Conservation (phyloP, 1,140 invertebrate genomes). For the Carposina sasakii region DNA sequence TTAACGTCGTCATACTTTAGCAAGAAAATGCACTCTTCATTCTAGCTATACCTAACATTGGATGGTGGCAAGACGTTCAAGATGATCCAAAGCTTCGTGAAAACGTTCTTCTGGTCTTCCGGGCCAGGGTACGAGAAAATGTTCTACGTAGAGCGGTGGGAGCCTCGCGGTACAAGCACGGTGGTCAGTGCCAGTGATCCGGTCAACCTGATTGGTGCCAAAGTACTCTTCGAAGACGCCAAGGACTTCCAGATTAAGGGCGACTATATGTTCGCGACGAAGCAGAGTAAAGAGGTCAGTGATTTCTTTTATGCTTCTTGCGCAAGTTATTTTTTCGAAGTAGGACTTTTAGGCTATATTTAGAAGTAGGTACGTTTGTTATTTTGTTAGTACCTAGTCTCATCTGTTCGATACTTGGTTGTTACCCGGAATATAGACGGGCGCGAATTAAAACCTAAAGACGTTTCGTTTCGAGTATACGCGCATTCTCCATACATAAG, state of each 20-base stretch:
- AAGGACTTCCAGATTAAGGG: conserved; percentile 88
- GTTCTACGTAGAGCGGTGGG: conserved; percentile 81
- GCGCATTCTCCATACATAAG: no score
- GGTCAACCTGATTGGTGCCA: conserved; percentile 47
- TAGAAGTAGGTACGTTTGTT: no score
- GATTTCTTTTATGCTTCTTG: no score
- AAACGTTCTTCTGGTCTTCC: conserved; percentile 82
- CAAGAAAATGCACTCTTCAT: conserved; percentile 18
- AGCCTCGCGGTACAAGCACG: conserved; percentile 75
- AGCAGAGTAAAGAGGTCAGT: conserved; percentile 70
- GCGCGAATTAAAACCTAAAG: no score
- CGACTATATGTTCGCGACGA: conserved; percentile 89
- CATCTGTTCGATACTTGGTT: no score
- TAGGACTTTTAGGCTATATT: no score
- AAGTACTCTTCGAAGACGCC: conserved; percentile 78
- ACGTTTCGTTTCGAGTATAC: no score
- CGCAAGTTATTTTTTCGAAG: no score
- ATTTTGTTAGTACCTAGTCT: no score
- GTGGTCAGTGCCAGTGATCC: conserved; percentile 74
- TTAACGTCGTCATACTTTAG: no score
- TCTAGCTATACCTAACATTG: conserved; percentile 83
- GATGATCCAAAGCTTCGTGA: conserved; percentile 80
- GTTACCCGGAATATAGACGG: no score
- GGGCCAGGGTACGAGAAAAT: conserved; percentile 63
- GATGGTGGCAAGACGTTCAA: conserved; percentile 83